phyloP scores from a whole-genome alignment of 2,797 vertebrate species.

The Mallotus villosus region DNA sequence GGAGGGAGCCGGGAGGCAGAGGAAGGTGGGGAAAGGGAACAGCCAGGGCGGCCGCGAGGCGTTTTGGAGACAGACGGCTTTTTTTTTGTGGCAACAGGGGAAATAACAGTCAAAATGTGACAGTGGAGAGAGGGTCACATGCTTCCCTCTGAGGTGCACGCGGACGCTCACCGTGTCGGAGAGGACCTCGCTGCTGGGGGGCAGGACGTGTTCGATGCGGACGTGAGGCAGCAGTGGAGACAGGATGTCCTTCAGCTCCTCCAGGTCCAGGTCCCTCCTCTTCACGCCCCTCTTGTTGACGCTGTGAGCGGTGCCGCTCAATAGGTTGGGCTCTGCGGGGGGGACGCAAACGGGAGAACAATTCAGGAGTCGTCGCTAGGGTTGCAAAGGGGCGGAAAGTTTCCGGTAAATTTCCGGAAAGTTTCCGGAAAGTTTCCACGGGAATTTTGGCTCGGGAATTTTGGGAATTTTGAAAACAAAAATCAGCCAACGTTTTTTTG shows the following conservation, averaged over 20 bases:
- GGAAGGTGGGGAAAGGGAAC: background rate
- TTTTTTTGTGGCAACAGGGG: no score
- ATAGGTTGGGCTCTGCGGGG: conserved; percentile 82
- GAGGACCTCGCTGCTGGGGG: conserved; percentile 82
- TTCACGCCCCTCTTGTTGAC: conserved; percentile 89
- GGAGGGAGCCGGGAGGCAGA: no score
- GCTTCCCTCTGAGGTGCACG: no score
- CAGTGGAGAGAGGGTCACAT: no score
- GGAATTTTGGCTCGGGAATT: no score
- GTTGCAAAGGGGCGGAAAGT: no score
- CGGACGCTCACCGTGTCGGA: conserved; percentile 79
- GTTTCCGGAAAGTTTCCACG: no score
- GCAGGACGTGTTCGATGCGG: conserved; percentile 85
- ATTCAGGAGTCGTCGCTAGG: background rate
- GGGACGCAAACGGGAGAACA: background rate
- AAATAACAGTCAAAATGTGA: background rate
- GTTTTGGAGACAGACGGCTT: no score
- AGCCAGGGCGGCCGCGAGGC: no score
- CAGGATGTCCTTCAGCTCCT: conserved; percentile 86
- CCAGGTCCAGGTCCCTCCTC: conserved; percentile 84
- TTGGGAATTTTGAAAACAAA: no score
- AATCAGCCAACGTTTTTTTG: no score
- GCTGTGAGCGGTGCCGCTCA: conserved; percentile 88
- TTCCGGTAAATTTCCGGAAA: no score
- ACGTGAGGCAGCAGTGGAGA: conserved; percentile 83